These are phyloP conservation scores for Rugalucina vietnamica DNA, from an alignment of 2,888 invertebrate genomes.

Conservation along the genomic window DNA sequence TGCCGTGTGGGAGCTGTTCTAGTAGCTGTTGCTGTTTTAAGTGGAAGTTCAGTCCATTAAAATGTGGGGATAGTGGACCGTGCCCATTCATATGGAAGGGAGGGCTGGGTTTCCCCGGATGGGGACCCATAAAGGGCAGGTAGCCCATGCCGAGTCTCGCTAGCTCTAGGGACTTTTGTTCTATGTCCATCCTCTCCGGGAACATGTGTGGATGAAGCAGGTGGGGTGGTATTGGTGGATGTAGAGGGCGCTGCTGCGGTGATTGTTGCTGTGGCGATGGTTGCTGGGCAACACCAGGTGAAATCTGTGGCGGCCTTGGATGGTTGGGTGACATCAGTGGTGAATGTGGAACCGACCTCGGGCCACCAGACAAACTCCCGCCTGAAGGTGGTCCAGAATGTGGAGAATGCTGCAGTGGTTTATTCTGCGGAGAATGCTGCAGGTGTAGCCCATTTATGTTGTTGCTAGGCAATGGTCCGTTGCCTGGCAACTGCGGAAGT, in stretches of 20 bases:
- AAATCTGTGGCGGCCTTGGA: slow-evolving; percentile 38
- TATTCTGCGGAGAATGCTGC: slow-evolving; percentile 54
- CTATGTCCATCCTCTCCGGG: slow-evolving; percentile 57
- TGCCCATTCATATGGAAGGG: slow-evolving; percentile 72
- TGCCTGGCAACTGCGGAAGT: slow-evolving; percentile 51
- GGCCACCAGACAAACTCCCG: slow-evolving; percentile 39
- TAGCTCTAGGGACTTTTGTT: slow-evolving; percentile 58
- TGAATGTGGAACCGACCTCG: slow-evolving; percentile 52
- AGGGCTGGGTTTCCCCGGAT: slow-evolving; percentile 70
- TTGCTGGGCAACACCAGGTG: slow-evolving; percentile 43
- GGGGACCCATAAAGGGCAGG: slow-evolving; percentile 56
- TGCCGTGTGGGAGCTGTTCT: slow-evolving; percentile 45
- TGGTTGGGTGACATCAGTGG: slow-evolving; percentile 67
- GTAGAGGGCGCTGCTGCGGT: slow-evolving; percentile 56
- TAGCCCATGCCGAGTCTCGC: slow-evolving; percentile 60
- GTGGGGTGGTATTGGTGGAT: slow-evolving; percentile 53
- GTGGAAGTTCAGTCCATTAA: slow-evolving; percentile 66
- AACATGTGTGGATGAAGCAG: slow-evolving; percentile 52
- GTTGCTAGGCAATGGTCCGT: too few species aligned
- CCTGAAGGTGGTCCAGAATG: slow-evolving; percentile 41
- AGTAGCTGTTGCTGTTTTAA: slow-evolving; percentile 50
- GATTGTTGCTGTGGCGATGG: slow-evolving; percentile 51
- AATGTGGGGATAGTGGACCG: slow-evolving; percentile 66
- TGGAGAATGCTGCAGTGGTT: slow-evolving; percentile 56
- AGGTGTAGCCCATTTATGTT: slow-evolving; percentile 58